These are phyloP conservation scores for Escarpia spicata DNA, from an alignment of 2,888 invertebrate genomes.

Conservation along the genomic window DNA sequence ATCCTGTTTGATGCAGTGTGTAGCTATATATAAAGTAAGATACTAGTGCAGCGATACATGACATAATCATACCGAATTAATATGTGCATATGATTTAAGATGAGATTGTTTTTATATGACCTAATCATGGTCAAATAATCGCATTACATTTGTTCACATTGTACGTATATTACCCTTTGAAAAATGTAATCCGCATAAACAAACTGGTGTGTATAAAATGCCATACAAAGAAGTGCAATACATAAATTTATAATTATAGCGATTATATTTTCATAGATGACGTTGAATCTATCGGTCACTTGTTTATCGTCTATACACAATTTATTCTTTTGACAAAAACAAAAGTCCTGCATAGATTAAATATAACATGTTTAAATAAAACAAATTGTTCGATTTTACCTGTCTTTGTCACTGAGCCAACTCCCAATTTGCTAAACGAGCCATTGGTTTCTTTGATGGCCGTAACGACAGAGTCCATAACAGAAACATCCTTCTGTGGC, in stretches of 20 bases:
- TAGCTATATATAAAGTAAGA: background rate
- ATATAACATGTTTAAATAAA: background rate
- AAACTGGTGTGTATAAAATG: too few species aligned
- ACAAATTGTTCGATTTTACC: background rate
- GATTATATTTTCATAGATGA: background rate
- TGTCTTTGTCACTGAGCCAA: background rate
- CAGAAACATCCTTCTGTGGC: background rate
- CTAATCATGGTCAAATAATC: too few species aligned
- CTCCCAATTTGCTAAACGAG: background rate
- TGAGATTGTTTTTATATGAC: too few species aligned
- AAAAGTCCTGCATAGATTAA: background rate
- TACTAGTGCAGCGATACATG: too few species aligned
- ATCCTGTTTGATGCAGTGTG: background rate
- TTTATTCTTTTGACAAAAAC: background rate
- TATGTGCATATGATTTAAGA: too few species aligned
- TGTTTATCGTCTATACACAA: background rate
- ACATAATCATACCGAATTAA: too few species aligned
- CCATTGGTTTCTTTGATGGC: background rate
- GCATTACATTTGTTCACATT: too few species aligned
- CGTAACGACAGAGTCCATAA: background rate
- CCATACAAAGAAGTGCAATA: too few species aligned
- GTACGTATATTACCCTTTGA: too few species aligned
- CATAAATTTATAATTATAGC: background rate
- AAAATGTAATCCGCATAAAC: too few species aligned
- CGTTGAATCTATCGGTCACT: background rate